Evolutionary conservation across 2,797 vertebrate species (phyloP), one percentile per base, ranked within the genome.

Genomic region (Onychomys arenicola): DNA sequence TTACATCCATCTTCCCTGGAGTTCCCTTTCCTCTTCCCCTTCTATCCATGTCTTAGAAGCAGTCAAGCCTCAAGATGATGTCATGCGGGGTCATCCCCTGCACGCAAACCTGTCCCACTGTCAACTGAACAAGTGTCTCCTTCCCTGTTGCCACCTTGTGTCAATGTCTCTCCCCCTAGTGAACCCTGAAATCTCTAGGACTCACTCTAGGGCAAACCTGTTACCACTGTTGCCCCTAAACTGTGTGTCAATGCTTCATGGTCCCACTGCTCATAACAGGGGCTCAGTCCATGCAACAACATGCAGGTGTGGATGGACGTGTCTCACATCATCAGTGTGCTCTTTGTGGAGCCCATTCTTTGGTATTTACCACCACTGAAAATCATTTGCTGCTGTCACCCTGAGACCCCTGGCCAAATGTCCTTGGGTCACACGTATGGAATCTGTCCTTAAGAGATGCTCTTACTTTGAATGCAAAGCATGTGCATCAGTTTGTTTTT

Each of bases 111-210:
- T 32, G n/a, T 11, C 43, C 13, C 5, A 0, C 2, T 32, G 0
- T 0, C 61, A 2, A 19, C 29, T 4, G 6, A 7, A 37, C 4
- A 46, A 9, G 55, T 59, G 19, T 6, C 0, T 2, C 87, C 67
- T 59, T 37, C 49, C 4, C 90, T n/a, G 27, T 43, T 83, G 76
- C 69, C 91, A 89, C 90, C 95, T 90, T 0, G 61, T 84, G 95
- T 93, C 11, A 11, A 1, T 19, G 10, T 19, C 4, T 0, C 87
- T 80, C 40, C 16, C 37, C 37, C 52, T 2, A 2, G 0, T 59
- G 43, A 34, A 3, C 57, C 34, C 40, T 40, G 23, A n/a, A 40
- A 57, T 40, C 59, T 16, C 43, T n/a, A 0, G 14, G 21, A 3
- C n/a, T 34, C 71, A 3, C 46, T 43, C 43, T 37, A 27, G 0